Conservation (phyloP, 2,113 vertebrate species). For the Pomatorhinus ruficollis region DNA sequence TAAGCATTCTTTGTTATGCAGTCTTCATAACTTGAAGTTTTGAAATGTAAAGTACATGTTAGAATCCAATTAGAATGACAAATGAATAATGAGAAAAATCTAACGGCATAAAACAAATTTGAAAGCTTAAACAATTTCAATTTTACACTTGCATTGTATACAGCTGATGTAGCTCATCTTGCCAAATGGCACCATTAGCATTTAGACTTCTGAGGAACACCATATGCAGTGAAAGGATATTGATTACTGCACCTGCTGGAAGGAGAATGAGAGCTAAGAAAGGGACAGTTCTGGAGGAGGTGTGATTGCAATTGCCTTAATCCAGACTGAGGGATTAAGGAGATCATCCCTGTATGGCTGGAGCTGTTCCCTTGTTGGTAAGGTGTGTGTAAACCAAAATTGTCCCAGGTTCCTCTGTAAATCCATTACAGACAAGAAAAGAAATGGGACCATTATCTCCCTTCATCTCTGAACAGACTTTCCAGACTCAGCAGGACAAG, state of each 20-base stretch:
- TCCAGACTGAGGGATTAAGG: not conserved
- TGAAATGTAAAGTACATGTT: not conserved
- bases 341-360: not conserved
- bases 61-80: slow-evolving; percentile 46
- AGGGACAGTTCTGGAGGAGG: not conserved
- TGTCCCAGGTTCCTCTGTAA: not conserved
- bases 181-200: slow-evolving; percentile 45
- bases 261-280: slow-evolving; percentile 3
- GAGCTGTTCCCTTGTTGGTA: not conserved
- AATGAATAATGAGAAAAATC: slow-evolving; percentile 31
- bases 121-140: slow-evolving; percentile 52
- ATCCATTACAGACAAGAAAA: not conserved
- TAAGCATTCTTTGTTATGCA: not conserved
- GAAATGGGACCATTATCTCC: not conserved
- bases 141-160: not conserved
- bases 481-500: not conserved
- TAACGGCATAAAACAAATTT: slow-evolving; percentile 33
- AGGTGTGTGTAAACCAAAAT: not conserved
- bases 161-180: slow-evolving; percentile 12
- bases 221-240: not conserved
- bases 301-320: not conserved
- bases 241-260: not conserved
- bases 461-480: not conserved
- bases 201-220: slow-evolving; percentile 15
- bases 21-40: not conserved